Conservation (phyloP, 1,140 invertebrate genomes). For the Solenopsis fugax region DNA sequence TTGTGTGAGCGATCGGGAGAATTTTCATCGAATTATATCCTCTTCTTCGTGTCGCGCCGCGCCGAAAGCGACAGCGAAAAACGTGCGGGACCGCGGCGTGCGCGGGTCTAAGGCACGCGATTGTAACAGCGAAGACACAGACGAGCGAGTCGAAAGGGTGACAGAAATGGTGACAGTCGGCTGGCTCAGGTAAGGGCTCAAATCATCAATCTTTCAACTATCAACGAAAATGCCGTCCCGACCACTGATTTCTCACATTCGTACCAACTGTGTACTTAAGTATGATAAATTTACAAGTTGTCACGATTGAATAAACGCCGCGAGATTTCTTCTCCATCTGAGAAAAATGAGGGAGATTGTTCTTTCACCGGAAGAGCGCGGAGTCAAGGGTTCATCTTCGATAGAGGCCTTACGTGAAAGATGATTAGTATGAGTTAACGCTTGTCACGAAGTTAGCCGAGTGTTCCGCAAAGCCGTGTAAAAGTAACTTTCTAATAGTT, state of each 20-base stretch:
- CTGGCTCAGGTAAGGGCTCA: constrained; percentile 62
- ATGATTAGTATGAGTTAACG: constrained; percentile 56
- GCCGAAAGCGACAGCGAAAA: constrained; percentile 2
- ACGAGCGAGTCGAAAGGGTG: constrained; percentile 29
- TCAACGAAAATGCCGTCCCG: background rate
- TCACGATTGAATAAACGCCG: background rate
- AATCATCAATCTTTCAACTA: background rate
- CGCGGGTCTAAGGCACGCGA: constrained; percentile 34
- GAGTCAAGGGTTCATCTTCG: background rate
- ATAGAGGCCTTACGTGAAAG: constrained; percentile 28
- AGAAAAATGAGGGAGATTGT: background rate
- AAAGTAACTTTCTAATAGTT: constrained; percentile 61
- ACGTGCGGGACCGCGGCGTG: constrained; percentile 16
- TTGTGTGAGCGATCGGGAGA: constrained; percentile 29
- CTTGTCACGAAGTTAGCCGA: constrained; percentile 24
- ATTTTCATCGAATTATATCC: background rate
- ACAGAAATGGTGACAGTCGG: constrained; percentile 60
- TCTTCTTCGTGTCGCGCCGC: background rate
- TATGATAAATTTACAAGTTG: background rate
- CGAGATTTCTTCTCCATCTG: background rate
- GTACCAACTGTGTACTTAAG: background rate
- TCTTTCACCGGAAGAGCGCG: constrained; percentile 26
- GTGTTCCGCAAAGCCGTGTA: constrained; percentile 41
- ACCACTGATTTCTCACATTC: background rate
- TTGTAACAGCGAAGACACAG: background rate